These are phyloP conservation scores for Syrmaticus mikado DNA, from an alignment of 2,113 vertebrate species.

Conservation along the genomic window DNA sequence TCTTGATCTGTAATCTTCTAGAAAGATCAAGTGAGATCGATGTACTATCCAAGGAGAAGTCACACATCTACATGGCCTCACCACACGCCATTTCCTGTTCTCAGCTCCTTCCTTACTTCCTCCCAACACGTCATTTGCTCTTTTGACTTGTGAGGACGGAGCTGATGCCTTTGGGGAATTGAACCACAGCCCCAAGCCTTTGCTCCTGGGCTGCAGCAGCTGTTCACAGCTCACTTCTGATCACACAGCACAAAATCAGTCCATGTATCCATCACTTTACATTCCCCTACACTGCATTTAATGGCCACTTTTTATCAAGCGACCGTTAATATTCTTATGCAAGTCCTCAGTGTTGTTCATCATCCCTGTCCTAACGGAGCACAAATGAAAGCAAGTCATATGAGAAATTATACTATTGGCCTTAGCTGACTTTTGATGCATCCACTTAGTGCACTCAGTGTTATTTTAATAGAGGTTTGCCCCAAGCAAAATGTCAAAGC, in stretches of 20 bases:
- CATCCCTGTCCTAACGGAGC: neutral
- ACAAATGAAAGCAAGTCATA: neutral
- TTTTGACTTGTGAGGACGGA: neutral
- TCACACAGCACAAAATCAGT: accelerated
- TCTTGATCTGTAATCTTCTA: neutral
- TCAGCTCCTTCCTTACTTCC: neutral
- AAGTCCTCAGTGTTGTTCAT: neutral
- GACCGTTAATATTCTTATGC: neutral
- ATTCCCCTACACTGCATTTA: neutral
- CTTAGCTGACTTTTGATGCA: neutral
- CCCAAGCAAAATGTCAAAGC: slow-evolving; percentile 40
- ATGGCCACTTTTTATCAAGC: neutral
- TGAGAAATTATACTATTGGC: neutral
- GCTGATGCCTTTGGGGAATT: neutral
- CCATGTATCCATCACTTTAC: accelerated
- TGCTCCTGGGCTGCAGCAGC: neutral
- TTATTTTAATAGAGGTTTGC: neutral
- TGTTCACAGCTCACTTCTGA: neutral
- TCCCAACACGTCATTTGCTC: neutral
- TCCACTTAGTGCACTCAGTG: neutral
- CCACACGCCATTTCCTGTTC: neutral
- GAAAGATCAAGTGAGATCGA: neutral
- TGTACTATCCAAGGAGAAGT: neutral
- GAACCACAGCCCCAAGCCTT: neutral
- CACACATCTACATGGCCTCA: neutral